Conservation (phyloP, 2,888 invertebrate species). For the Leucoptera coffeella region DNA sequence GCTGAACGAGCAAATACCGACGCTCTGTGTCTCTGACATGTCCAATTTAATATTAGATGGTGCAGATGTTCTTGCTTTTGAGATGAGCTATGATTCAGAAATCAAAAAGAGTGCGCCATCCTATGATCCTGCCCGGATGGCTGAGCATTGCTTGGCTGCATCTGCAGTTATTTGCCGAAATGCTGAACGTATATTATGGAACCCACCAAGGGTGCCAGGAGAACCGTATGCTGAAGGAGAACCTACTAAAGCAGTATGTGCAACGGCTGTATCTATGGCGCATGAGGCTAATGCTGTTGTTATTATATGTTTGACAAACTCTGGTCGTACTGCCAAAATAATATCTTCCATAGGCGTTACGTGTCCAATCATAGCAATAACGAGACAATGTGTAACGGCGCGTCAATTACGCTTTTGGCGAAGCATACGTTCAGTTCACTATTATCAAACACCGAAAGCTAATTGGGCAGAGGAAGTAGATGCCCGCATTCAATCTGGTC, state of each 20-base stretch:
- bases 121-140: slow-evolving; percentile 29
- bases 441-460: slow-evolving; percentile 24
- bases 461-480: slow-evolving; percentile 31
- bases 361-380: slow-evolving; percentile 72
- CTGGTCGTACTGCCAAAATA: slow-evolving; percentile 64
- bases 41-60: slow-evolving; percentile 89
- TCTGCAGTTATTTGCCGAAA: slow-evolving; percentile 75
- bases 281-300: slow-evolving; percentile 25
- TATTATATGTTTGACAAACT: slow-evolving; percentile 73
- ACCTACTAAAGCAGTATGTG: slow-evolving; percentile 45
- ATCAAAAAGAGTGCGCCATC: slow-evolving; percentile 21
- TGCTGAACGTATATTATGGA: slow-evolving; percentile 81
- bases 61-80: slow-evolving; percentile 78
- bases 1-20: slow-evolving; percentile 75
- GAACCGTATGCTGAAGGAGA: slow-evolving; percentile 66
- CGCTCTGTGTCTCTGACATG: slow-evolving; percentile 76
- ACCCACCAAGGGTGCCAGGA: too few species aligned
- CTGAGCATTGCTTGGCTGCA: slow-evolving; percentile 63
- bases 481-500: slow-evolving; percentile 23
- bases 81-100: slow-evolving; percentile 49
- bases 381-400: slow-evolving; percentile 60
- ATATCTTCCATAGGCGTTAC: slow-evolving; percentile 62
- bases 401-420: slow-evolving; percentile 53
- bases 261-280: slow-evolving; percentile 32
- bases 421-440: slow-evolving; percentile 46